Evolutionary conservation across 1,140 invertebrate genomes (phyloP).

Genomic region (Diorhabda elongata): DNA sequence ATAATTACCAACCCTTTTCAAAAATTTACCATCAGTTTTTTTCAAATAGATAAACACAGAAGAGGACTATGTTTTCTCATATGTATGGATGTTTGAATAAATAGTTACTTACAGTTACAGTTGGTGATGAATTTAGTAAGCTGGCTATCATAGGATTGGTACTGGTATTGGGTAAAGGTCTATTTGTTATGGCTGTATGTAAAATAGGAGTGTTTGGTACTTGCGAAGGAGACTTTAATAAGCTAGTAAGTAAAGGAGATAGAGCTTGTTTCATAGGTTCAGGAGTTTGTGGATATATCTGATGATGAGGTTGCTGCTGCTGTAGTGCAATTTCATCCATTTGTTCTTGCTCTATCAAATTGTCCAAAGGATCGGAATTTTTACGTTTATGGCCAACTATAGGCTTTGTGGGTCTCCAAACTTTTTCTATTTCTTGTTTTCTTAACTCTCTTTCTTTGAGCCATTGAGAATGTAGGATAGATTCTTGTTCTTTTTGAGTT

Average conservation of each 20-base stretch:
- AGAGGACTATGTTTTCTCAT: no score
- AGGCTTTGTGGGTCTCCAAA: constrained; percentile 50
- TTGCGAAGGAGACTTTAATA: constrained; percentile 69
- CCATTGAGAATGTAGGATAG: constrained; percentile 60
- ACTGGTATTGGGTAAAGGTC: constrained; percentile 26
- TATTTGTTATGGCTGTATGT: constrained; percentile 47
- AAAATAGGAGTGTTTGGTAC: constrained; percentile 48
- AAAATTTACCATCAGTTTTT: no score
- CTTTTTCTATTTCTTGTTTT: constrained; percentile 54
- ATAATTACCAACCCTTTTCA: no score
- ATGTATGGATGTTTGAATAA: no score
- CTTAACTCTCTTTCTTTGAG: constrained; percentile 66
- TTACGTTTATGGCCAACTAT: constrained; percentile 42
- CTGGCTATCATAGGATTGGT: constrained; percentile 55
- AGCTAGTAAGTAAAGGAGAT: constrained; percentile 76
- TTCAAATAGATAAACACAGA: no score
- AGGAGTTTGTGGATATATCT: constrained; percentile 16
- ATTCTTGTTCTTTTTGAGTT: constrained; percentile 62
- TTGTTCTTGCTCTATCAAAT: constrained; percentile 42
- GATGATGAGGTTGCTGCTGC: constrained; percentile 20
- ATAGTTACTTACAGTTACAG: constrained; percentile 35
- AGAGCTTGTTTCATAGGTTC: constrained; percentile 43
- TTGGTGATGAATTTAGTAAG: constrained; percentile 53
- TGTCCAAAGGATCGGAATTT: constrained; percentile 40
- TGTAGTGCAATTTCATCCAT: constrained; percentile 33